Base-by-base conservation (phyloP, 2,888 invertebrate species). In the Dorcus hopei region DNA sequence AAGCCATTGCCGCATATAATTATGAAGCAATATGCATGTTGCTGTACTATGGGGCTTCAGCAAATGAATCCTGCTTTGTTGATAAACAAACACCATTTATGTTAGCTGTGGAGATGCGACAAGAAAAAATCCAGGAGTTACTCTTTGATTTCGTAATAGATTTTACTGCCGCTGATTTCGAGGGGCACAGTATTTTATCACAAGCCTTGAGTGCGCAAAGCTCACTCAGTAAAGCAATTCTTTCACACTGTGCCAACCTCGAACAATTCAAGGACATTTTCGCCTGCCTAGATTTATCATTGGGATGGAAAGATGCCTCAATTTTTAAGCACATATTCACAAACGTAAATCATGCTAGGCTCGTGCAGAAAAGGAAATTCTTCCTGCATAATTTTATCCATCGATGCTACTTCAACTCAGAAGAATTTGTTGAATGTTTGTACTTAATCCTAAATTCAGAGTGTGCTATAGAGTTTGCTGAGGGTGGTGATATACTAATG, bases 1-100 rank as follows among this genome's bases (percentile, higher is more conserved):
- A 62, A 11, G 69, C 70, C 38, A 65, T 65, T n/a, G 40, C 49
- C 11, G 51, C 49, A 45, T 23, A 49, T 38, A 42, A 42, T 45
- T 51, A 14, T 8, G 51, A 56, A n/a, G 51, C 50, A 39, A 38
- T 50, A n/a, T 56, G 51, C 26, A 56, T 56, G 56, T 38, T 56
- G 39, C 19, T 56, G 7, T 56, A 56, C 11, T 56, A 56, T 23
- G 51, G 51, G 39, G 56, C 56, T 26, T 56, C 51, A 6, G 51
- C 47, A 45, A 56, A 56, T 51, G 56, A 56, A 39, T 45, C 50
- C 38, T 51, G 51, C 8, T 23, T 23, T 7, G 9, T 39, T 14
- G 19, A 16, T 11, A 14, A 38, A 39, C 45, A 50, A 33, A 51
- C 56, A 38, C 56, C 56, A 9, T 56, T 56, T 39, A 45, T 45